Evolutionary conservation across 2,888 invertebrate genomes (phyloP), one percentile per base, ranked within the genome.

Genomic region (Lamellibrachia satsuma): DNA sequence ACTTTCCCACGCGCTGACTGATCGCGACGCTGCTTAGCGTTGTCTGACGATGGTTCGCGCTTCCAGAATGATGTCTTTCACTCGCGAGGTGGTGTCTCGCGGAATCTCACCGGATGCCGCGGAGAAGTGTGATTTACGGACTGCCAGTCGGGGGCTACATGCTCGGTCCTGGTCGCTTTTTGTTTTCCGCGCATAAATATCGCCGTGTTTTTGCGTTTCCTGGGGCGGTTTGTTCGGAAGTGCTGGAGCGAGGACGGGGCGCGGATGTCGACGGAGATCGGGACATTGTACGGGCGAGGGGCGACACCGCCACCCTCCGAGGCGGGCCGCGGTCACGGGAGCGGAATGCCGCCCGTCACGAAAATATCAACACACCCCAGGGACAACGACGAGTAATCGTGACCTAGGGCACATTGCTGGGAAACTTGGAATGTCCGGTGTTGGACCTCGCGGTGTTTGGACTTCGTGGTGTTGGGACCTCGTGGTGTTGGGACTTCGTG

Each of bases 71-170:
- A 39, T 22, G 75, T 75, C 75, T 22, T 75, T 75, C 75, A 75
- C 22, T 75, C 75, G 15, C 75, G 75, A 15, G 75, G 22, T 22
- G 22, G 3, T 15, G 75, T 75, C 75, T 75, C 75, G 75, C 75
- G 75, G 75, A 75, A 75, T 75, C 75, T 75, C 75, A 75, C 75
- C 75, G 75, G 75, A 75, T 75, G 75, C 75, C 22, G 75, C 75
- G 22, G 75, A 75, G 75, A 15, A 22, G 75, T 15, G 75, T 75
- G 75, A 75, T 75, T 75, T 75, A 75, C 75, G 75, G 75, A 75
- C 75, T 75, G 15, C 75, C 75, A 22, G 75, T 75, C 22, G 75
- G 75, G 75, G 75, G 75, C 75, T 75, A 75, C 75, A 75, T 3
- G 75, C 15, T 75, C n/a, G 75, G 6, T 22, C 22, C 15, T 75